Percentiles rank a stretch among this genome's conserved stretches.
phyloP scores from a whole-genome alignment of 2,113 vertebrate genomes.

The Zosterops japonicus region DNA sequence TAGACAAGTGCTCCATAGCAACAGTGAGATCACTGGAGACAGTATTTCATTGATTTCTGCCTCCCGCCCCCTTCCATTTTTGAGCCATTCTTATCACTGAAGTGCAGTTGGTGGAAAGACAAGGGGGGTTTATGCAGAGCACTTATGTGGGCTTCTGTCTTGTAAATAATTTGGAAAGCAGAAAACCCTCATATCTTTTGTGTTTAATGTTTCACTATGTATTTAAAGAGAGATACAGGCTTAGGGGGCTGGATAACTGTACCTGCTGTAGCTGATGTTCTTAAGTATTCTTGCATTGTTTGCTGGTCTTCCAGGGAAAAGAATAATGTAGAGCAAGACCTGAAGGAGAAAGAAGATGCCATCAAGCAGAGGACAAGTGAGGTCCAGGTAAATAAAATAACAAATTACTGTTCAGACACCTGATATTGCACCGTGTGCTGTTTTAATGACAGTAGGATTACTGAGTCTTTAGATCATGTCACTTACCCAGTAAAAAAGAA shows the following conservation, averaged over 20 bases:
- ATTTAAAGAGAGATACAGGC: constrained; percentile 83
- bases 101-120: constrained; percentile 76
- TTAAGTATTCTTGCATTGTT: constrained; percentile 90
- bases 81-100: constrained; percentile 75
- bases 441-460: neutral
- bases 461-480: neutral
- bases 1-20: constrained; percentile 82
- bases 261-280: constrained; percentile 82
- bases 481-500: neutral
- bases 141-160: constrained; percentile 63
- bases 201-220: constrained; percentile 81
- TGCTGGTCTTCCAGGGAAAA: constrained; percentile 98
- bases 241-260: constrained; percentile 81
- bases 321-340: constrained; percentile 92
- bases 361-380: constrained; percentile 89
- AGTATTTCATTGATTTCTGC: constrained; percentile 79
- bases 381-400: constrained; percentile 85
- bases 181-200: constrained; percentile 57
- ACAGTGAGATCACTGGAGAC: constrained; percentile 83
- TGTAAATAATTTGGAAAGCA: constrained; percentile 70
- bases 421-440: neutral
- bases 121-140: constrained; percentile 52
- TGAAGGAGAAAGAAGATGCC: constrained; percentile 94
- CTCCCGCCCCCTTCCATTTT: constrained; percentile 68
- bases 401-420: neutral